A percentile compares a stretch with the other conserved stretches of the same genome.
phyloP scores from a whole-genome alignment of 2,888 invertebrate species.

The Sussaba pulchella region DNA sequence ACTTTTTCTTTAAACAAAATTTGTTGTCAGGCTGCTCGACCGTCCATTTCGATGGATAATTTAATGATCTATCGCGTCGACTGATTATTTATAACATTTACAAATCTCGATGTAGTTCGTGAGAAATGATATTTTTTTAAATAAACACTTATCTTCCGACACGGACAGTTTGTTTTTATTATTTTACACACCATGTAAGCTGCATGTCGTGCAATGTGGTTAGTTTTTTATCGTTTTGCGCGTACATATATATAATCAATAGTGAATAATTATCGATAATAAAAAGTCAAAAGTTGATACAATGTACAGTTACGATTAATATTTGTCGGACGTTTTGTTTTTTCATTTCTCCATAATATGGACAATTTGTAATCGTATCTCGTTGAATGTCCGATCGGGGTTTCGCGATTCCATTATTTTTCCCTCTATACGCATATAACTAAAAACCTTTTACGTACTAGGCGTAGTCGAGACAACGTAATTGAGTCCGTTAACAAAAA shows the following conservation, averaged over 20 bases:
- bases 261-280: constrained; percentile 37
- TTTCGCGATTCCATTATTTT: constrained; percentile 1
- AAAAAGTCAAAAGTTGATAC: constrained; percentile 50
- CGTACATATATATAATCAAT: constrained; percentile 34
- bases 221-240: constrained; percentile 25
- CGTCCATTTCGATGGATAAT: not conserved
- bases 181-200: constrained; percentile 7
- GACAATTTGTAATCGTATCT: constrained; percentile 10
- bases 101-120: not conserved
- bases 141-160: constrained; percentile 18
- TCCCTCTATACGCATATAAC: not conserved
- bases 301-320: constrained; percentile 40
- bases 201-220: constrained; percentile 33
- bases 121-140: constrained; percentile 37
- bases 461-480: not conserved
- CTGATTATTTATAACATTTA: too few relatives aligned
- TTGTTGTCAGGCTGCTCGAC: too few relatives aligned
- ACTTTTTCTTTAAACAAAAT: not conserved
- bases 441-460: constrained; percentile 8
- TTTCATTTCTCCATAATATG: constrained; percentile 3
- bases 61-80: too few relatives aligned
- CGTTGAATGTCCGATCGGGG: not conserved
- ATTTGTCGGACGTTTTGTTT: constrained; percentile 33
- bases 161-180: constrained; percentile 4
- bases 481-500: constrained; percentile 8